phyloP scores from a whole-genome alignment of 2,888 invertebrate species.

The Minunthozetes semirufus region DNA sequence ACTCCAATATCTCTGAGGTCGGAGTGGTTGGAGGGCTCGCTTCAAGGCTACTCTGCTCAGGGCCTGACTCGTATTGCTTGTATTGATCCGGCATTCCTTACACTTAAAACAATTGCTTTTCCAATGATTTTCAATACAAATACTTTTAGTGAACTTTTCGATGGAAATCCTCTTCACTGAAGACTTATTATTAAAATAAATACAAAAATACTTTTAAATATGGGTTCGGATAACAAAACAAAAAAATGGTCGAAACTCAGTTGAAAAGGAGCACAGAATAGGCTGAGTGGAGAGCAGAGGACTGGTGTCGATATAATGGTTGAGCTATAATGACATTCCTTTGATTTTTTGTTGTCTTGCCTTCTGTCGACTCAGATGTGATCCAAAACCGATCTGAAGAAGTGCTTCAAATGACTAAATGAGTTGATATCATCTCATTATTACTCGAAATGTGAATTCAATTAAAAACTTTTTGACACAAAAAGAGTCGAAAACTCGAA shows the following conservation, averaged over 20 bases:
- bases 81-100: constrained; percentile 3
- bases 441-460: not conserved
- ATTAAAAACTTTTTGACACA: not conserved
- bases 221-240: too few species aligned
- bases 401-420: not conserved
- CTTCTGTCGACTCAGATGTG: too few species aligned
- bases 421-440: not conserved
- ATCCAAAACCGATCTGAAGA: not conserved
- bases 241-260: too few species aligned
- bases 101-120: not conserved
- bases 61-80: constrained; percentile 7
- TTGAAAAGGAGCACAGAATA: not conserved
- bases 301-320: not conserved
- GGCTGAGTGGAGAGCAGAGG: not conserved
- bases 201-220: too few species aligned
- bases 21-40: constrained; percentile 10
- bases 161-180: too few species aligned
- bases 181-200: too few species aligned
- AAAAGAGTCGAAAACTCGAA: not conserved
- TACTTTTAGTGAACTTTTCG: too few species aligned
- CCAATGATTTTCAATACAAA: too few species aligned
- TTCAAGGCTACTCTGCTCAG: constrained; percentile 1
- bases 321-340: not conserved
- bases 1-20: constrained; percentile 5
- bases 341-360: not conserved